Percentiles rank a stretch among this genome's conserved stretches.
Conservation (phyloP, 1,140 invertebrate species). For the Hylyphantes graminicola region DNA sequence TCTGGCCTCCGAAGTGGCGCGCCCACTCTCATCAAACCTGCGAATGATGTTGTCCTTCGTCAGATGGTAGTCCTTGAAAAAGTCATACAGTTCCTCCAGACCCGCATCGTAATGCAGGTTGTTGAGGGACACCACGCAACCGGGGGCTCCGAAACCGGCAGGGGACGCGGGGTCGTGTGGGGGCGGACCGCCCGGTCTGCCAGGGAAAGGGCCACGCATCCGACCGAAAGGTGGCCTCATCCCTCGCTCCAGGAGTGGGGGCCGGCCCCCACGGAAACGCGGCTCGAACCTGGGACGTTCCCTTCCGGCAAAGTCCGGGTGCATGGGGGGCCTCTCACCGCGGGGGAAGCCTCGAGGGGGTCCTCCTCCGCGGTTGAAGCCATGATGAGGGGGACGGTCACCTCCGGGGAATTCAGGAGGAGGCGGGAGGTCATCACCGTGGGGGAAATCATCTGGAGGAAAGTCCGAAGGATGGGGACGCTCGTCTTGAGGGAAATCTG, state of each 20-base stretch:
- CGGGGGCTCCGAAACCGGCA: conserved; percentile 78
- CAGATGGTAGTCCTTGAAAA: conserved; percentile 74
- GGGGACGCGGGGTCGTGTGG: conserved; percentile 60
- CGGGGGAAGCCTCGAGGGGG: conserved; percentile 11
- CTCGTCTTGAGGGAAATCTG: no score
- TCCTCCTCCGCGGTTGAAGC: not conserved
- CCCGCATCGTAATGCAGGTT: conserved; percentile 88
- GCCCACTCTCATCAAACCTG: conserved; percentile 78
- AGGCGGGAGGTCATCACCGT: no score
- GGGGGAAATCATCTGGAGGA: no score
- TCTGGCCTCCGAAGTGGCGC: conserved; percentile 88
- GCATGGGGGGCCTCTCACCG: not conserved
- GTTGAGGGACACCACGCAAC: conserved; percentile 83
- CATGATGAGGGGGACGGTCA: not conserved
- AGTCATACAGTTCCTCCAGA: conserved; percentile 87
- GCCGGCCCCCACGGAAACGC: conserved; percentile 5
- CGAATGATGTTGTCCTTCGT: conserved; percentile 66
- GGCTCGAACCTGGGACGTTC: conserved; percentile 25
- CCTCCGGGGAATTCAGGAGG: no score
- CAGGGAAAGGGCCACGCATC: conserved; percentile 27
- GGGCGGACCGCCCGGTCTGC: conserved; percentile 22
- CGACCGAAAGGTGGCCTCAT: conserved; percentile 20
- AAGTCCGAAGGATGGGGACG: no score
- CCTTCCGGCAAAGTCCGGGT: not conserved
- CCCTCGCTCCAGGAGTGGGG: conserved; percentile 4